Evolutionary conservation across 2,797 vertebrate species (phyloP), one percentile per base, ranked within the genome.

Genomic region (Hapalemur alaotrensis): DNA sequence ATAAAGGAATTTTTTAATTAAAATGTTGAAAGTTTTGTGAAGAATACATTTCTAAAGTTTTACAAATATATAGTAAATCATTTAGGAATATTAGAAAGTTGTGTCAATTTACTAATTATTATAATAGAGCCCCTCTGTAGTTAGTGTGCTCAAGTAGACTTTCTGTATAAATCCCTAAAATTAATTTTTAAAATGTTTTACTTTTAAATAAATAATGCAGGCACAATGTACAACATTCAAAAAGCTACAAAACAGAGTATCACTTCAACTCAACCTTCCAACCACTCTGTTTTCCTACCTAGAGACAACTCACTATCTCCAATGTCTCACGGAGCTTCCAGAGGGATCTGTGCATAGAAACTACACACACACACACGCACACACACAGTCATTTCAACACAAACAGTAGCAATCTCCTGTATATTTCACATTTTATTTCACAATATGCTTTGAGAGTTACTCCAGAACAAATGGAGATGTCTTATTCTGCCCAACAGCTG

Each of bases 51-150:
- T 78, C 67, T 76, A 75, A 91, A 38, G 23, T 81, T 95, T 88
- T 90, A 95, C 80, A 93, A 80, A 80, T 72, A 91, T 18, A 28
- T 59, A 59, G 23, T 59, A 87, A 75, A 50, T 48, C 81, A 88
- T 17, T 70, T 76, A 4, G 5, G 59, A 89, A 91, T 95, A 88
- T 86, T 91, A 81, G 14, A 67, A 84, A 46, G 9, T 70, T 41
- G 30, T 91, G 32, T 88, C 76, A 73, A 50, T 65, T 48, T 85
- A 79, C 48, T 83, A 88, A 79, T n/a, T 38, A 35, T 65, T 79
- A 4, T 35, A 89, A 59, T 73, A 75, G 1, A 79, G 30, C 5
- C 13, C 17, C 35, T 85, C 46, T 70, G 23, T 76, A 67, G 25
- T 38, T 84, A 69, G 35, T 30, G 7, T 82, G 6, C 6, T 90